These are phyloP conservation scores for Drosophila maculinotata DNA, from an alignment of 2,888 invertebrate species.

Conservation along the genomic window DNA sequence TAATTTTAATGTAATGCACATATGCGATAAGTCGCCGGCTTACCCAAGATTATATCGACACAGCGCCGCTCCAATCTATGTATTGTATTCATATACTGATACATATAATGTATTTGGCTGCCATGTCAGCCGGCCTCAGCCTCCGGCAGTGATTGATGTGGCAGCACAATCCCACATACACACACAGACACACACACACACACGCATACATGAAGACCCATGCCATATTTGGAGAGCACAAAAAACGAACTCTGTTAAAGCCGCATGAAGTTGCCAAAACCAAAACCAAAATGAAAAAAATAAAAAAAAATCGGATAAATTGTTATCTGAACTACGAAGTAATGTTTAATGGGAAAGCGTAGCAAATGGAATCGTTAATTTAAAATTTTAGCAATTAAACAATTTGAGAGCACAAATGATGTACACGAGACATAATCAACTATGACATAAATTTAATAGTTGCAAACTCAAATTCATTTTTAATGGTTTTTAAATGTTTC, in stretches of 20 bases:
- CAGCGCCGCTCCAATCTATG: constrained; percentile 36
- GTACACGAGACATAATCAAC: neutral
- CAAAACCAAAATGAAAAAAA: constrained; percentile 2
- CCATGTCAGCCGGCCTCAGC: constrained; percentile 56
- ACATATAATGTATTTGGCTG: constrained; percentile 71
- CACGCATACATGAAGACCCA: constrained; percentile 21
- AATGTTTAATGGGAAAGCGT: constrained; percentile 47
- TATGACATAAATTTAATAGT: too few species aligned
- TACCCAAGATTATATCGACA: constrained; percentile 70
- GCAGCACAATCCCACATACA: constrained; percentile 34
- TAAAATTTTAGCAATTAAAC: constrained; percentile 33
- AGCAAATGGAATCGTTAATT: constrained; percentile 47
- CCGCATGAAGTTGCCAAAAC: constrained; percentile 12
- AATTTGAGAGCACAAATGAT: constrained; percentile 6
- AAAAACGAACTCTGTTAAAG: constrained; percentile 39
- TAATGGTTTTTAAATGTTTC: too few species aligned
- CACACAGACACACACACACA: constrained; percentile 16
- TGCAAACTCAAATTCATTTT: too few species aligned
- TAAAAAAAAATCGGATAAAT: constrained; percentile 29
- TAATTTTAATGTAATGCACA: constrained; percentile 79
- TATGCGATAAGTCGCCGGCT: constrained; percentile 74
- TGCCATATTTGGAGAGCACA: constrained; percentile 54
- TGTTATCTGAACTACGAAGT: constrained; percentile 17
- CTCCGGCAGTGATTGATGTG: constrained; percentile 68
- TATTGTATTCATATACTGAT: constrained; percentile 6